Conservation (phyloP, 2,113 vertebrate genomes). For the Crocuta crocuta region DNA sequence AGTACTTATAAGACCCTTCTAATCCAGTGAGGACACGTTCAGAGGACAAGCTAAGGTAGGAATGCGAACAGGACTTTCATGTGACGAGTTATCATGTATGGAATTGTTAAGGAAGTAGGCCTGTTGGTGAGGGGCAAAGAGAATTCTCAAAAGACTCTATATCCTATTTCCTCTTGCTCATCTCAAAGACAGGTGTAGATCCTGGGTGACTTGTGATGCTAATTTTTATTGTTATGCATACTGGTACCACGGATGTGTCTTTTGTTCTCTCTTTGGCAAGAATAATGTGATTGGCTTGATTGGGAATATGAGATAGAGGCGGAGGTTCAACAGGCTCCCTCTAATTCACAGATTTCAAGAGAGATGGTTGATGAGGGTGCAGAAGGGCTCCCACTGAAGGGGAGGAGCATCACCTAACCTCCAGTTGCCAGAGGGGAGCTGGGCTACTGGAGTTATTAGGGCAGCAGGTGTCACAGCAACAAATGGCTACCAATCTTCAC, state of each 20-base stretch:
- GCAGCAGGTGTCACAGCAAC: not conserved
- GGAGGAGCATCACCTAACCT: not conserved
- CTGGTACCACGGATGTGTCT: not conserved
- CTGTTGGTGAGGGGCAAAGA: not conserved
- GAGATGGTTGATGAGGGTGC: not conserved
- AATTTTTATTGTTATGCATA: not conserved
- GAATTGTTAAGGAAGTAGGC: not conserved
- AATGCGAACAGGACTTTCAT: not conserved
- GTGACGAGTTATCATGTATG: not conserved
- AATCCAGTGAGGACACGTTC: not conserved
- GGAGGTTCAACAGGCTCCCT: not conserved
- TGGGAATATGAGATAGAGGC: not conserved
- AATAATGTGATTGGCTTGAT: not conserved
- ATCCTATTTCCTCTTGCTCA: not conserved
- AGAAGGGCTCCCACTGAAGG: not conserved
- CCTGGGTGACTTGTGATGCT: not conserved
- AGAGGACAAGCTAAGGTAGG: not conserved
- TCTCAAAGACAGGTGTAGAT: not conserved
- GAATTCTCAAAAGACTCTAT: not conserved
- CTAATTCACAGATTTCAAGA: not conserved
- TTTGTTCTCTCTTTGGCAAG: not conserved
- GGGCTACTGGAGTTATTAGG: rapidly evolving
- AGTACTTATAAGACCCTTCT: not conserved
- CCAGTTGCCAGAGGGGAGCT: rapidly evolving
- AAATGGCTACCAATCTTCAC: conserved; percentile 37